phyloP scores from a whole-genome alignment of 2,113 vertebrate species.

The Abramis brama region DNA sequence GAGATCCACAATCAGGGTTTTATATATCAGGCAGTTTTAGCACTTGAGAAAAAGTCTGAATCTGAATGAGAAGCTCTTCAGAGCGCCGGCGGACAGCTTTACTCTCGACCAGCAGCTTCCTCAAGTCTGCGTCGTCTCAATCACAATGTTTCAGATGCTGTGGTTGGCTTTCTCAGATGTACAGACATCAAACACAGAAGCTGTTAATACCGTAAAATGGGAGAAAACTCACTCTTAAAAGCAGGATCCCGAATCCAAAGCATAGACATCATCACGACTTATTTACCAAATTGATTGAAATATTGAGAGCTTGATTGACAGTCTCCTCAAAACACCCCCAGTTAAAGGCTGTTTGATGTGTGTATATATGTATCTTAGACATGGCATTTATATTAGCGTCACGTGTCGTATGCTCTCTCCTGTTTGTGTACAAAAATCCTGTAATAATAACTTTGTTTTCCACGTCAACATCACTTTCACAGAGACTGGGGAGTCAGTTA shows the following conservation, averaged over 20 bases:
- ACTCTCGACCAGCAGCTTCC: conserved; percentile 30
- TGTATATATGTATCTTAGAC: conserved; percentile 41
- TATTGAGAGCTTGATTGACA: neutral
- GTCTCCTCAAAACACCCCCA: neutral
- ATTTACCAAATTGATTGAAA: neutral
- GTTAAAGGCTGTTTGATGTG: conserved; percentile 45
- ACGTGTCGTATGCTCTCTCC: conserved; percentile 28
- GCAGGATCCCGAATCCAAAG: neutral
- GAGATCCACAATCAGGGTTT: conserved; percentile 23
- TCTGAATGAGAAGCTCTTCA: conserved; percentile 7
- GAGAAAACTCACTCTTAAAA: neutral
- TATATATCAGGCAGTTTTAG: conserved; percentile 10
- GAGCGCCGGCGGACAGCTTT: conserved; percentile 24
- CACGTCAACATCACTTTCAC: conserved; percentile 22
- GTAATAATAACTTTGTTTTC: neutral
- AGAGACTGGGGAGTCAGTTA: conserved; percentile 31
- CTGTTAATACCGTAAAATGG: neutral
- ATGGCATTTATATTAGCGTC: conserved; percentile 22
- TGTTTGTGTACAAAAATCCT: conserved; percentile 43
- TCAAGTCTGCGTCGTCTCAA: conserved; percentile 8
- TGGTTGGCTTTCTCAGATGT: conserved; percentile 31
- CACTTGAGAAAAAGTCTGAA: neutral
- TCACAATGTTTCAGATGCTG: conserved; percentile 16
- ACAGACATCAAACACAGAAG: conserved; percentile 39
- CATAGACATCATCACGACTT: neutral